Evolutionary conservation across 2,797 vertebrate genomes (phyloP), one percentile per base, ranked within the genome.

Genomic region (Menidia menidia): DNA sequence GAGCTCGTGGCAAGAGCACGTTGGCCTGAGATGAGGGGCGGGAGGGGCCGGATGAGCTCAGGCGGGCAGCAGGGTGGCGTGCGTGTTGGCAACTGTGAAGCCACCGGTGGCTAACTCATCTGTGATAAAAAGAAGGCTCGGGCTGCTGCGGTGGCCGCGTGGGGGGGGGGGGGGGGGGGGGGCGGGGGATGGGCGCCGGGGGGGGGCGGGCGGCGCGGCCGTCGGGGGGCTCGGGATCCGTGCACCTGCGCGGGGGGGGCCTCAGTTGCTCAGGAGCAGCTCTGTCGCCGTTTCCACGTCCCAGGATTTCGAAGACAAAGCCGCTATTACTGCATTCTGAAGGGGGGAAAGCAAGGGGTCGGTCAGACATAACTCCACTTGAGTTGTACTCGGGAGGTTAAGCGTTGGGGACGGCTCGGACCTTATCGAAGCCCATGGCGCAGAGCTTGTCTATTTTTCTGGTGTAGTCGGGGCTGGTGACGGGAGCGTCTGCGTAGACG

Each of bases 391-490:
- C 25, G 25, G 25, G 1, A 25, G 4, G 19, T 13, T 6, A 30
- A 30, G 12, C 14, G 13, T 30, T 1, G 14, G 18, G 16, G 18
- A 51, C 35, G 14, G 19, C 30, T 0, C 2, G 4, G 30, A 99
- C 97, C 95, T 96, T 98, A 95, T 99, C 98, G 74, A 99, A 99
- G 92, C 98, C 98, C 98, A 99, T 99, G 92, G 97, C 96, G 94
- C 98, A 98, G 88, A 99, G 96, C 92, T 99, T 99, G 93, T 99
- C 98, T 97, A 99, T 98, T 95, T 99, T 99, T 93, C 95, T 95
- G 78, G 95, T 98, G 94, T 98, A 99, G 91, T 99, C 98, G 54
- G 96, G 95, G 95, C 96, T 96, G 93, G 97, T 97, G 92, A 96
- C 94, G 4, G 98, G 96, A 78, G 98, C 98, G 64, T 96, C 96